Evolutionary conservation across 2,113 vertebrate genomes (phyloP).

Genomic region (Puffinus mauretanicus): DNA sequence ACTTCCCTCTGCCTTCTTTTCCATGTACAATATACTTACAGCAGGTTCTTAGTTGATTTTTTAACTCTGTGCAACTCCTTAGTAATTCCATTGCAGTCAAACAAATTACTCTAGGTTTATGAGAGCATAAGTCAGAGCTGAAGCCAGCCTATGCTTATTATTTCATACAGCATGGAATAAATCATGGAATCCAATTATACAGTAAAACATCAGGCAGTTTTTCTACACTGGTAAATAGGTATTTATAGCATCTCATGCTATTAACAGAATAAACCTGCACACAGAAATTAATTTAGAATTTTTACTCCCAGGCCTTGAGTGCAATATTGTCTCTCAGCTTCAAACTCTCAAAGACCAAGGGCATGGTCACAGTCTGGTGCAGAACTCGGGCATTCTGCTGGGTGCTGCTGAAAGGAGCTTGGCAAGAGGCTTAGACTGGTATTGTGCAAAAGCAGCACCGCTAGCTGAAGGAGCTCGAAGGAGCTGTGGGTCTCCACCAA

Average conservation of each 20-base stretch:
- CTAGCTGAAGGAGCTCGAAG: not conserved
- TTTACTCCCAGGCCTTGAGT: not conserved
- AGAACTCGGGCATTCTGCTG: not conserved
- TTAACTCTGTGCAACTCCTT: not conserved
- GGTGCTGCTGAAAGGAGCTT: not conserved
- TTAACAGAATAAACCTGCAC: not conserved
- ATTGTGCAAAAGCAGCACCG: not conserved
- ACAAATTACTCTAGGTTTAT: slow-evolving; percentile 27
- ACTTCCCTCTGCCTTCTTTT: not conserved
- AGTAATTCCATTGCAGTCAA: slow-evolving; percentile 7
- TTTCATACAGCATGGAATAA: slow-evolving; percentile 3
- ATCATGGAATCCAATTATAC: slow-evolving; percentile 2
- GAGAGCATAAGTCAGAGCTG: not conserved
- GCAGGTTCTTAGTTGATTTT: not conserved
- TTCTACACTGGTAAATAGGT: not conserved
- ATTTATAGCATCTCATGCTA: not conserved
- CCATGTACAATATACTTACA: not conserved
- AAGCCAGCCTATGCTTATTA: not conserved
- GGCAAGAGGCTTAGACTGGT: not conserved
- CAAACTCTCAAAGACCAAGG: not conserved
- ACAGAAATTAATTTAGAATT: not conserved
- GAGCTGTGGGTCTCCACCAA: not conserved
- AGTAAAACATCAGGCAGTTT: not conserved
- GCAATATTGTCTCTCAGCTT: not conserved
- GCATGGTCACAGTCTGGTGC: not conserved